Percentiles rank a stretch among this genome's conserved stretches.
Conservation (phyloP, 2,797 vertebrate species). For the Sternarchorhynchus goeldii region DNA sequence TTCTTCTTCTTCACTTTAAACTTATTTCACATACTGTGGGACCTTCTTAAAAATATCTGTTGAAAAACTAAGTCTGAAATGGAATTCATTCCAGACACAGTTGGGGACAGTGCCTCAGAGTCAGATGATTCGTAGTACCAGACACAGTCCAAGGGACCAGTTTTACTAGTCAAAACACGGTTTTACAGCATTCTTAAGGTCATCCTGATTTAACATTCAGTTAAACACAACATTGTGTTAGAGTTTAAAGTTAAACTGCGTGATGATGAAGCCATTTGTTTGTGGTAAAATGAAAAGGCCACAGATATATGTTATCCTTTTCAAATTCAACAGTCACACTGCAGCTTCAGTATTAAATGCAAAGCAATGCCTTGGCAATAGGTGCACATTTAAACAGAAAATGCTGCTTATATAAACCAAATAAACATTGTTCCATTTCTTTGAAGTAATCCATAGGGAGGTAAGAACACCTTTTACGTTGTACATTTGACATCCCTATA, state of each 20-base stretch:
- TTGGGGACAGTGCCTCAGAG: neutral
- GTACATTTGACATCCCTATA: conserved; percentile 23
- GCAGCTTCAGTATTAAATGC: too few species aligned
- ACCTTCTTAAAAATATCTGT: neutral
- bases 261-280: neutral
- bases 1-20: neutral
- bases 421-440: conserved; percentile 4
- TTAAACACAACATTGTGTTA: neutral
- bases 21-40: neutral
- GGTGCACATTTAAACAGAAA: too few species aligned
- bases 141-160: neutral
- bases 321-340: too few species aligned
- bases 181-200: neutral
- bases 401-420: neutral
- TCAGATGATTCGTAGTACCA: conserved; percentile 28
- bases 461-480: conserved; percentile 9
- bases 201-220: neutral
- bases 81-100: neutral
- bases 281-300: neutral
- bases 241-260: neutral
- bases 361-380: too few species aligned
- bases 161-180: neutral
- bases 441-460: neutral
- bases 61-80: neutral
- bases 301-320: too few species aligned